Evolutionary conservation across 2,888 invertebrate genomes (phyloP), one percentile per base, ranked within the genome.

Genomic region (Ophion ellenae): DNA sequence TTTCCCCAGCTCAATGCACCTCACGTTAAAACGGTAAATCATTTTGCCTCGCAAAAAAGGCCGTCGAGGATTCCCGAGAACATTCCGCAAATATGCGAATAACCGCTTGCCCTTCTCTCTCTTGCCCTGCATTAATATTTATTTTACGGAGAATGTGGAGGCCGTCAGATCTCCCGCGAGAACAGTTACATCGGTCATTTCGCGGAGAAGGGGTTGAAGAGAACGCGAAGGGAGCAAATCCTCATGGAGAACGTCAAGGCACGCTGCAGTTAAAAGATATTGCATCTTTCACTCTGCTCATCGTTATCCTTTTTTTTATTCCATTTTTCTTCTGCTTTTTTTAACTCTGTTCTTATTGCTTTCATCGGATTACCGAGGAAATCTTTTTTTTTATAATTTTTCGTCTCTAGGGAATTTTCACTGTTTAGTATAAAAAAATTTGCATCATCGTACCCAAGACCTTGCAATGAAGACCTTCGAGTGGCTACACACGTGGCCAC

Each of bases 71-170:
- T 67, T 77, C 57, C 40, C 11, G 24, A 7, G 40, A 77, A 75
- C 32, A 77, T 67, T 67, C 77, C 36, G 11, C 24, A 67, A 77
- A 2, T 36, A 40, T 67, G 45, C 14, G 67, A 45, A 67, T 81
- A 81, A 74, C 59, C 59, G 28, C 45, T 14, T n/a, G n/a, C 28
- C 70, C 20, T 40, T 59, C 71, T 47, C 53, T 67, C 59, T 73
- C 40, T 81, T 61, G 80, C 67, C 45, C 75, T 28, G 79, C 75
- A 86, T 86, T 86, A 83, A 86, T 86, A 86, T 83, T 86, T 86
- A 86, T 86, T 86, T 81, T 61, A 80, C 73, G 70, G 57, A 1
- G 59, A 66, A 74, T 59, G 59, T 66, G 67, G 59, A 66, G 28
- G 36, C 53, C 40, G 74, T 40, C 63, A 67, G 64, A 69, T 40